Conservation (phyloP, 2,888 invertebrate genomes). For the Eupithecia insigniata region DNA sequence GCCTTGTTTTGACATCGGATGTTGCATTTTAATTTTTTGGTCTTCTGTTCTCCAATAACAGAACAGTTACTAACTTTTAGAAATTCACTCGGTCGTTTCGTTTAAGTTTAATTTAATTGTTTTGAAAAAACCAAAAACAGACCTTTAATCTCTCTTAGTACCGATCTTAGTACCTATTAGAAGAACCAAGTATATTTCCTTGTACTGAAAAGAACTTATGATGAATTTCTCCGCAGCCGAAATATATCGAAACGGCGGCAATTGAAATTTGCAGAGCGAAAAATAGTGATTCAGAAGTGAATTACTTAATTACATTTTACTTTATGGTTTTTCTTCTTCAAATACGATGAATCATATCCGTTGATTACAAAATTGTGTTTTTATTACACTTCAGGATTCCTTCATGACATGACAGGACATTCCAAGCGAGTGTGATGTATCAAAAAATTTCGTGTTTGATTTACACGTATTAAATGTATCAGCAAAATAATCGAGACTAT, state of each 20-base stretch:
- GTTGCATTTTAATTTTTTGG: too few relatives aligned
- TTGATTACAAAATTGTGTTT: background rate
- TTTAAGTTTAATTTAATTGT: too few relatives aligned
- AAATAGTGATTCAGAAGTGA: background rate
- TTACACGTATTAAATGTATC: background rate
- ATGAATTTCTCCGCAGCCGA: background rate
- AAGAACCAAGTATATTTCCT: too few relatives aligned
- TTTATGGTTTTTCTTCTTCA: slow-evolving; percentile 5
- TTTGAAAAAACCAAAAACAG: too few relatives aligned
- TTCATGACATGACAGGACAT: background rate
- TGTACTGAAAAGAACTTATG: background rate
- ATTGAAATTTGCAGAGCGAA: background rate
- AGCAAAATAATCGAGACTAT: background rate
- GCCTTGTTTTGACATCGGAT: background rate
- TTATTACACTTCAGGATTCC: background rate
- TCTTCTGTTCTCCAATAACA: too few relatives aligned
- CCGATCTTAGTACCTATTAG: too few relatives aligned
- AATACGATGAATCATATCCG: slow-evolving; percentile 8
- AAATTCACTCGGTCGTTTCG: too few relatives aligned
- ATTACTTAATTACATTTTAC: slow-evolving; percentile 1
- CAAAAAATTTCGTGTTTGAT: background rate
- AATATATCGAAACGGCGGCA: background rate
- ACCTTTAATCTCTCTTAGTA: too few relatives aligned
- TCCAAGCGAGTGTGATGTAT: background rate
- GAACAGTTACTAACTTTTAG: too few relatives aligned